Percentiles rank a stretch among this genome's conserved stretches.
Evolutionary conservation across 1,140 invertebrate species (phyloP).

Genomic region (Babylonia areolata): DNA sequence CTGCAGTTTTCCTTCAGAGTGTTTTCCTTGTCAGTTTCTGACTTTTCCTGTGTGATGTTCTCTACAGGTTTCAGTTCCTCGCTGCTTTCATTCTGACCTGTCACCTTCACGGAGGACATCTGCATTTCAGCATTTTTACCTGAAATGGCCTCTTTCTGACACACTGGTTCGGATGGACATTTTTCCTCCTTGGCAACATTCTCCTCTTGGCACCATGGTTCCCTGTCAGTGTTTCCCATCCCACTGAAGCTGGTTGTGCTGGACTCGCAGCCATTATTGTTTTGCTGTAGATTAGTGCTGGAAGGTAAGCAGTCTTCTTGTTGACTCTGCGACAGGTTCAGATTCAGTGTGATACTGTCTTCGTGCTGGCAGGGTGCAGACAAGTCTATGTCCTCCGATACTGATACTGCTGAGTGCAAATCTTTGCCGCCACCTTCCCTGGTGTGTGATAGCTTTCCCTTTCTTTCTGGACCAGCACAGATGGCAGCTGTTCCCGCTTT

Average conservation of each 20-base stretch:
- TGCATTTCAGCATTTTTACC: neutral
- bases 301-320: too few species aligned
- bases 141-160: neutral
- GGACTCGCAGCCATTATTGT: too few species aligned
- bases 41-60: neutral
- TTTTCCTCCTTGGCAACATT: neutral
- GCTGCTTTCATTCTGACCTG: neutral
- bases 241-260: too few species aligned
- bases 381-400: too few species aligned
- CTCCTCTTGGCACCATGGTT: neutral
- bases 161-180: neutral
- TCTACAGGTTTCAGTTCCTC: neutral
- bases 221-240: neutral
- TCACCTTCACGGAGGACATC: neutral
- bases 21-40: neutral
- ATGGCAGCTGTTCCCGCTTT: too few species aligned
- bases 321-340: too few species aligned
- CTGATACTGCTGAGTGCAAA: neutral
- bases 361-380: too few species aligned
- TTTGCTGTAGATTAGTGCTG: too few species aligned
- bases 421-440: too few species aligned
- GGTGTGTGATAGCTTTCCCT: too few species aligned
- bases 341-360: too few species aligned
- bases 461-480: too few species aligned
- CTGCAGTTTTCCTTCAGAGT: neutral